Evolutionary conservation across 2,888 invertebrate species (phyloP), one percentile per base, ranked within the genome.

Genomic region (Dinocampus coccinellae): DNA sequence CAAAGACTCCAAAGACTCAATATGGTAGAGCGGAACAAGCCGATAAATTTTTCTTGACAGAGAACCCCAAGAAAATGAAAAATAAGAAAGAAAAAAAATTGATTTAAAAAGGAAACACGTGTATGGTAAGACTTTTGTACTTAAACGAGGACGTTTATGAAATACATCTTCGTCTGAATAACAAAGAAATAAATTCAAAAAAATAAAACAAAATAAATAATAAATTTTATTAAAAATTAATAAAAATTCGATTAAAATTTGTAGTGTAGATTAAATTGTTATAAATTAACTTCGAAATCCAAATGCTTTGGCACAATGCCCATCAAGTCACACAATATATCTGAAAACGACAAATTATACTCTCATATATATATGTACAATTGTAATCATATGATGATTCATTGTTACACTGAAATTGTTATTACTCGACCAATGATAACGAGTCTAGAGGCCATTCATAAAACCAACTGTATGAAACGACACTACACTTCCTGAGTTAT

Each of bases 321-420:
- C 47, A 47, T 47, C 7, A 47, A 16, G 47, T 20, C 47, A 47
- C 16, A 16, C 47, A n/a, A 16, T n/a, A 2, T n/a, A 47, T 7
- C 7, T 16, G 16, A 16, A 47, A 47, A 47, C 16, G 47, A 47
- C 16, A 20, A 47, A 47, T 16, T 47, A n/a, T 47, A n/a, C 16
- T 47, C 16, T 47, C 9, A 16, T n/a, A 2, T 47, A 47, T n/a
- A 47, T 6, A 47, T 16, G 16, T 36, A 36, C 10, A 36, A 9
- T 1, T 9, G 53, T 64, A 53, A 65, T n/a, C n/a, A n/a, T 53
- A 67, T 69, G 72, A 72, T 81, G 82, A 82, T 79, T 82, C 82
- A 82, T 72, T 79, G 47, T 76, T 78, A 76, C 69, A 74, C 66
- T 75, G 75, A 81, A 80, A 80, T 77, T 75, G 76, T 75, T 76